These are phyloP conservation scores for Calidris pygmaea DNA, from an alignment of 2,113 vertebrate genomes.

Conservation along the genomic window DNA sequence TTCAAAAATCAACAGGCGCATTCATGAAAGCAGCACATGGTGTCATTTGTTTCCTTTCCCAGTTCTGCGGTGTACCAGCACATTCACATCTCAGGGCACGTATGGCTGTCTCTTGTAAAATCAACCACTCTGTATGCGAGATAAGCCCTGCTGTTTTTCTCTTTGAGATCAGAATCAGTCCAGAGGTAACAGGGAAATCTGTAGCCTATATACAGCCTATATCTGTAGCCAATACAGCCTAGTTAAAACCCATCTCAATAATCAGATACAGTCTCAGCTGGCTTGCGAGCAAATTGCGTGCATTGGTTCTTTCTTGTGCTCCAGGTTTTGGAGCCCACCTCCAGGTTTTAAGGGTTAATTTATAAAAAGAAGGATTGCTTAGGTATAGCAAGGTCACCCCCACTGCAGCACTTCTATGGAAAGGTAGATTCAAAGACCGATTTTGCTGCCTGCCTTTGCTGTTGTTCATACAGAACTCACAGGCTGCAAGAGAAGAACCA, in stretches of 20 bases:
- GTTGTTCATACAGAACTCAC: background rate
- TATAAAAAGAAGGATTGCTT: background rate
- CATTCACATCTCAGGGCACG: background rate
- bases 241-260: background rate
- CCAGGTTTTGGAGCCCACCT: background rate
- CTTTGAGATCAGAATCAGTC: background rate
- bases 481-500: background rate
- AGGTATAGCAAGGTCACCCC: background rate
- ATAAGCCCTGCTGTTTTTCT: background rate
- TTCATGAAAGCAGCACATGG: background rate
- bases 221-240: background rate
- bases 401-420: background rate
- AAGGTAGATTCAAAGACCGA: background rate
- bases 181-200: background rate
- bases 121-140: background rate
- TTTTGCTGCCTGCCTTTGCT: background rate
- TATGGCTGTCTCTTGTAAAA: background rate
- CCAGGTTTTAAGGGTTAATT: background rate
- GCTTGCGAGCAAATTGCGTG: background rate
- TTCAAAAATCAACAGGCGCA: background rate
- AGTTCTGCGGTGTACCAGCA: background rate
- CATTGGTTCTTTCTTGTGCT: background rate
- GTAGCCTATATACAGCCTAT: too few species aligned
- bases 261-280: background rate
- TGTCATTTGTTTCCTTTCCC: slow-evolving; percentile 34